Evolutionary conservation across 2,113 vertebrate genomes (phyloP), one percentile per base, ranked within the genome.

Genomic region (Collichthys lucidus): DNA sequence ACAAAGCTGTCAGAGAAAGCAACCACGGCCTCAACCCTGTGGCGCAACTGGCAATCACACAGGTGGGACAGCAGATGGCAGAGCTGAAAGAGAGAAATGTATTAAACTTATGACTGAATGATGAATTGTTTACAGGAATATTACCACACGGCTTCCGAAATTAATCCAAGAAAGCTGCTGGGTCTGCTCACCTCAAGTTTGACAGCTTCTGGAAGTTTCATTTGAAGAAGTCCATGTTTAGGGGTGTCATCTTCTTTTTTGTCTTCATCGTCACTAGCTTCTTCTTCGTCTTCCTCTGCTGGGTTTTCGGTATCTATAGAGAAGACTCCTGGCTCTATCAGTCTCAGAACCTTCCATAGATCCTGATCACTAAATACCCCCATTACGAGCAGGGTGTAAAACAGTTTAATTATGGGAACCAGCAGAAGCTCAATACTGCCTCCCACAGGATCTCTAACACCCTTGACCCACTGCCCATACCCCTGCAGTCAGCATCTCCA

Each of bases 161-260:
- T 0, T 0, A 42, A 55, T 52, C 12, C 63, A 62, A 66, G 0
- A 10, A 20, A 50, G 62, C 6, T 40, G 19, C 0, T 44, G 3
- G 3, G 3, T 64, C 63, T 1, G 11, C 71, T 82, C 69, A 98
- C 97, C 96, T 98, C 96, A 77, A 98, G 90, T 90, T 98, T 98
- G 73, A 98, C 97, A 31, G 97, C 95, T 88, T 98, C 98, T 3
- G 97, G 97, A 86, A 98, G 96, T 75, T 97, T 97, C 96, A 98
- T 98, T 70, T 97, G 96, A 86, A 99, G 96, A 72, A 99, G 95
- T 63, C 96, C 97, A 90, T 96, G 94, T 86, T 96, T 93, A 56
- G 93, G 93, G 11, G 89, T 79, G 62, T 90, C 84, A 1, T 84
- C 86, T 9, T 69, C 88, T 90, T 81, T 93, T 74, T 19, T 66